Conservation (phyloP, 2,797 vertebrate species). For the Yasuhikotakia modesta region DNA sequence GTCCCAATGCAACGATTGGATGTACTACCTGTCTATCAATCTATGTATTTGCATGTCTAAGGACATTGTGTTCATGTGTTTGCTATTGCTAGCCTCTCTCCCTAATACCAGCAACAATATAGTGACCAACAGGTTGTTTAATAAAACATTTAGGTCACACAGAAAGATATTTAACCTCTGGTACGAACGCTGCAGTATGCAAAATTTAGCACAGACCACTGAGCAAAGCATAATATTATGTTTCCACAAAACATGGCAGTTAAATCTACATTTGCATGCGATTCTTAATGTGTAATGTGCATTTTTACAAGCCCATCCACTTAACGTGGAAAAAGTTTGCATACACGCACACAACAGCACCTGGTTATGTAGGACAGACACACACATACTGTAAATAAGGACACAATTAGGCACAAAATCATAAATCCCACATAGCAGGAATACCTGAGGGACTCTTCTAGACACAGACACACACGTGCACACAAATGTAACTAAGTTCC, state of each 20-base stretch:
- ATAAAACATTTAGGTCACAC: neutral
- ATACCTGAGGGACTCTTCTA: conserved; percentile 15
- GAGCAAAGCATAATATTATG: neutral
- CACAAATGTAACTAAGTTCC: neutral
- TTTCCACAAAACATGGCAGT: neutral
- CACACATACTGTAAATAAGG: conserved; percentile 15
- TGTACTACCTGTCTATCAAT: no score
- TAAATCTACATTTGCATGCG: conserved; percentile 17
- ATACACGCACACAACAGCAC: conserved; percentile 10
- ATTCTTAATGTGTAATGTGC: neutral
- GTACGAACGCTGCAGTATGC: conserved; percentile 1
- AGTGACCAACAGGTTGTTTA: neutral
- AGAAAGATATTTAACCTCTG: neutral
- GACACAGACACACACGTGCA: neutral
- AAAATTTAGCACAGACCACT: conserved; percentile 1
- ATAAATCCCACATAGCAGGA: neutral
- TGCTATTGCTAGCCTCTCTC: no score
- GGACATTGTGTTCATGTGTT: no score
- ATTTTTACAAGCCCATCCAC: conserved; percentile 8
- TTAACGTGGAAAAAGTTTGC: conserved; percentile 25
- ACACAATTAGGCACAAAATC: conserved; percentile 6
- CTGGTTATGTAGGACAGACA: conserved; percentile 34
- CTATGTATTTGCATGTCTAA: no score
- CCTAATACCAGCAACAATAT: neutral
- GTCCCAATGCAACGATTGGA: no score